Evolutionary conservation across 2,888 invertebrate genomes (phyloP), one percentile per base, ranked within the genome.

Genomic region (Sphaerophoria rueppellii): DNA sequence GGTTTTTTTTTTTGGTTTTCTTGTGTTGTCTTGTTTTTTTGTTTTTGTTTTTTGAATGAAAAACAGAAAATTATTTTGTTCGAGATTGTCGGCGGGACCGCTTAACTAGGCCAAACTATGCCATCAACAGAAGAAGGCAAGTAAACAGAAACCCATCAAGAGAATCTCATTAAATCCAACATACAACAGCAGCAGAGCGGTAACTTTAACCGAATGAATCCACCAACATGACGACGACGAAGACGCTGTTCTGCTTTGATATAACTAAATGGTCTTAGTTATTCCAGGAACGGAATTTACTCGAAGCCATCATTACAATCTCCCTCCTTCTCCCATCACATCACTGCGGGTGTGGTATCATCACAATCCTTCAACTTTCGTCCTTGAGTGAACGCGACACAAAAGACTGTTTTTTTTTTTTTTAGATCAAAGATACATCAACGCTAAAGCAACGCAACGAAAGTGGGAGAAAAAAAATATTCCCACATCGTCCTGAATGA

Each of bases 81-180:
- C 7, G 63, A 75, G 34, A 75, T 71, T 71, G 70, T 34, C 9
- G 24, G 24, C 57, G 77, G 61, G 77, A 55, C 16, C 14, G 50
- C 16, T 50, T 69, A 82, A 82, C 77, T 82, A 82, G 82, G 82
- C 69, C 82, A 82, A 82, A 82, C 82, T 74, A 82, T 72, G 55
- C 67, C 37, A 67, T 72, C 32, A 79, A 79, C 57, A 52, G 54
- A 65, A 83, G 14, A 63, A 7, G 54, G 50, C 57, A 58, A 74
- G 65, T 82, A 78, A 82, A 82, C 78, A 78, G 1, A 74, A 78
- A 71, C 35, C 65, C 78, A 78, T 82, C 82, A 81, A 78, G 65
- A 61, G 65, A 83, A 83, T 79, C 74, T 83, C 82, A 83, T 83
- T 83, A 79, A 78, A 83, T 71, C 71, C 50, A 40, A 70, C 71